A percentile compares a stretch with the other conserved stretches of the same genome.
phyloP scores from a whole-genome alignment of 2,797 vertebrate species.

The Chelidonichthys spinosus region DNA sequence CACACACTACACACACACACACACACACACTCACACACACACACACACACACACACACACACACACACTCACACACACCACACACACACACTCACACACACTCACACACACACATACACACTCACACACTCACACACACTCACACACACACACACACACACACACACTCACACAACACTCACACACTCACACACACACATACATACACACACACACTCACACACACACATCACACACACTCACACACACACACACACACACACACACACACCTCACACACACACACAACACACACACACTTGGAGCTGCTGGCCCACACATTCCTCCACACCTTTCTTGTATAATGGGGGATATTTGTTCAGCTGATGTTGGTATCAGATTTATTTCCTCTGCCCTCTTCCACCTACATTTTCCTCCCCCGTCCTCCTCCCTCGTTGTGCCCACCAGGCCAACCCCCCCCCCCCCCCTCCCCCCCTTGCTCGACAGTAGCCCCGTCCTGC shows the following conservation, averaged over 20 bases:
- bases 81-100: slow-evolving; percentile 2
- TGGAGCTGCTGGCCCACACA: slow-evolving; percentile 47
- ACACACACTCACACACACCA: no score
- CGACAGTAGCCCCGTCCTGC: slow-evolving; percentile 70
- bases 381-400: slow-evolving; percentile 56
- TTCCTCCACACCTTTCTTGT: slow-evolving; percentile 42
- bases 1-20: slow-evolving; percentile 37
- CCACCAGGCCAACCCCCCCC: slow-evolving; percentile 43
- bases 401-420: slow-evolving; percentile 36
- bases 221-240: background rate
- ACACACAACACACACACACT: no score
- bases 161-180: no score
- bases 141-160: slow-evolving; percentile 55
- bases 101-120: slow-evolving; percentile 53
- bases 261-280: no score
- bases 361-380: slow-evolving; percentile 53
- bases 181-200: slow-evolving; percentile 30
- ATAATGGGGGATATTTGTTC: slow-evolving; percentile 68
- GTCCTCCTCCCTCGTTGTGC: slow-evolving; percentile 38
- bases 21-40: no score
- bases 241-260: slow-evolving; percentile 29
- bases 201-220: background rate
- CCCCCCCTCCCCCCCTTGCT: background rate
- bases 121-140: slow-evolving; percentile 53
- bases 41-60: no score